Conservation (phyloP, 2,888 invertebrate species). For the Drosophila algonquin region DNA sequence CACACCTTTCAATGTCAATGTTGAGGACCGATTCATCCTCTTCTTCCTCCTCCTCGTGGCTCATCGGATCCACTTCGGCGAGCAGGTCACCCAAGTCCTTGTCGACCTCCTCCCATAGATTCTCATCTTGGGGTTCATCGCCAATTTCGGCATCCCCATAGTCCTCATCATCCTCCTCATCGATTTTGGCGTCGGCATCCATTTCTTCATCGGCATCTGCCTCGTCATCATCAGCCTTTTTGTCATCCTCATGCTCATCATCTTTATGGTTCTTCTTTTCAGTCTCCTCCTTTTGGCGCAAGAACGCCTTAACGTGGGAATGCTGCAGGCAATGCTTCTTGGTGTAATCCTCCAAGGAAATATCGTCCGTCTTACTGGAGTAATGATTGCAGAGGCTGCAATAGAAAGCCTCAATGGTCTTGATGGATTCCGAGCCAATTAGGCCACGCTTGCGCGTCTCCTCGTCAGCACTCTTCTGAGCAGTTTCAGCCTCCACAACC, state of each 20-base stretch:
- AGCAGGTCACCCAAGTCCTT: conserved; percentile 91
- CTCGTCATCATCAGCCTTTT: conserved; percentile 76
- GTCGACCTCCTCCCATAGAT: conserved; percentile 92
- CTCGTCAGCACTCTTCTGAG: conserved; percentile 86
- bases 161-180: conserved; percentile 89
- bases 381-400: conserved; percentile 92
- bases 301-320: conserved; percentile 90
- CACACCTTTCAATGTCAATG: conserved; percentile 85
- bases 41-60: conserved; percentile 88
- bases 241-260: conserved; percentile 85
- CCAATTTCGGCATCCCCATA: conserved; percentile 85
- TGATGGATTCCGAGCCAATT: conserved; percentile 91
- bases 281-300: conserved; percentile 91
- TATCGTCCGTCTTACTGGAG: conserved; percentile 86
- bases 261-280: conserved; percentile 86
- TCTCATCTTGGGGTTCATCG: conserved; percentile 86
- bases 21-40: conserved; percentile 86
- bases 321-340: conserved; percentile 91
- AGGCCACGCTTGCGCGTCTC: conserved; percentile 87
- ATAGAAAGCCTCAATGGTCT: conserved; percentile 90
- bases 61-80: conserved; percentile 88
- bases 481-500: conserved; percentile 85
- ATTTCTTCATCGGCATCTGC: conserved; percentile 85
- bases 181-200: conserved; percentile 85
- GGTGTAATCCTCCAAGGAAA: conserved; percentile 87